Conservation (phyloP, 1,140 invertebrate genomes). For the Linepithema humile region DNA sequence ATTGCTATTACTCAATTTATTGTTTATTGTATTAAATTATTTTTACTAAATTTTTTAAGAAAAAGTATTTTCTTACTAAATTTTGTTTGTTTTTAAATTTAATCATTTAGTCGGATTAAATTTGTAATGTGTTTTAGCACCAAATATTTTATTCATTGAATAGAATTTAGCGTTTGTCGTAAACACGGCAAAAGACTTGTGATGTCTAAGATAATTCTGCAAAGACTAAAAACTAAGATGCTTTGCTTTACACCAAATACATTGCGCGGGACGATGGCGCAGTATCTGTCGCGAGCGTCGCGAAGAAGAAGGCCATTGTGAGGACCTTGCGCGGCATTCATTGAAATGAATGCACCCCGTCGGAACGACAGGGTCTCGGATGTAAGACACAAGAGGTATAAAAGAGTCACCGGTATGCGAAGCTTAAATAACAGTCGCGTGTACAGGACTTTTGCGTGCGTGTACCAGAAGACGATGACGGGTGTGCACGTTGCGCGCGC, state of each 20-base stretch:
- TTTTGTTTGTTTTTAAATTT: background rate
- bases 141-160: background rate
- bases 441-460: constrained; percentile 51
- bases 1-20: no score
- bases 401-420: constrained; percentile 83
- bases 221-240: constrained; percentile 70
- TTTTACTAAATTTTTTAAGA: background rate
- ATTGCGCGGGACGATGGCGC: constrained; percentile 66
- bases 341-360: constrained; percentile 81
- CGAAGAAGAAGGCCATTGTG: constrained; percentile 79
- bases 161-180: constrained; percentile 2
- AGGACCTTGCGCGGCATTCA: constrained; percentile 77
- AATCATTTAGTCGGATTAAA: no score
- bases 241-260: constrained; percentile 69
- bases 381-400: constrained; percentile 83
- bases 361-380: constrained; percentile 80
- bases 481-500: constrained; percentile 44
- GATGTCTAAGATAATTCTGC: constrained; percentile 64
- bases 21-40: no score
- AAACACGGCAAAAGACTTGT: background rate
- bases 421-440: constrained; percentile 82
- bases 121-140: no score
- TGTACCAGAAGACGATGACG: constrained; percentile 60
- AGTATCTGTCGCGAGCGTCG: constrained; percentile 70
- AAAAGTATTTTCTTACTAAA: background rate